Evolutionary conservation across 2,888 invertebrate genomes (phyloP).

Genomic region (Cylindroiulus punctatus): DNA sequence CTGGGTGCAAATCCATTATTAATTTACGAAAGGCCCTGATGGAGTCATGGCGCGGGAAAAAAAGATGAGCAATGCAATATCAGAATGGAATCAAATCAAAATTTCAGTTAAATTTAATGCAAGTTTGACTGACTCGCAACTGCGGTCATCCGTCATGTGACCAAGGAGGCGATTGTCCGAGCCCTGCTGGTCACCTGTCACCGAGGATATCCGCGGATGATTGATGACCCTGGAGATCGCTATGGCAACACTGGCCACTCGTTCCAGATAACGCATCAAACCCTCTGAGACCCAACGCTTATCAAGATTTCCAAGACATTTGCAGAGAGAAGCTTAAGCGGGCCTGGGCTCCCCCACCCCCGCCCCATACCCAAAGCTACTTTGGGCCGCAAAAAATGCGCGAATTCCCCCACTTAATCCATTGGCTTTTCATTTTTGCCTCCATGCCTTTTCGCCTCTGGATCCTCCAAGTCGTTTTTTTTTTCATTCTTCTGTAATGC

Average conservation of each 20-base stretch:
- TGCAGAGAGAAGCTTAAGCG: conserved; percentile 47
- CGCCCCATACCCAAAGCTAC: conserved; percentile 40
- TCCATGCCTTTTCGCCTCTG: background rate
- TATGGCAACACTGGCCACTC: conserved; percentile 51
- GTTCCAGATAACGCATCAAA: conserved; percentile 53
- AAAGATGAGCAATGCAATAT: conserved; percentile 19
- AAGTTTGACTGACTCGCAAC: conserved; percentile 37
- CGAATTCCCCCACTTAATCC: conserved; percentile 52
- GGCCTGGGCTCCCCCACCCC: background rate
- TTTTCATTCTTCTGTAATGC: background rate
- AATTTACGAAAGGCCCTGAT: conserved; percentile 6
- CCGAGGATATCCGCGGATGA: conserved; percentile 54
- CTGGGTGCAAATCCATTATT: conserved; percentile 22
- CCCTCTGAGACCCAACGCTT: conserved; percentile 51
- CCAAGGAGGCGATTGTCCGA: conserved; percentile 48
- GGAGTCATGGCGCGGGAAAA: background rate
- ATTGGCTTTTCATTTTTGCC: conserved; percentile 51
- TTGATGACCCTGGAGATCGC: conserved; percentile 55
- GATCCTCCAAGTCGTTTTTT: background rate
- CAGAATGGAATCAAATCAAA: conserved; percentile 42
- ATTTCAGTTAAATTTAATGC: conserved; percentile 42
- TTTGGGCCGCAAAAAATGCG: conserved; percentile 47
- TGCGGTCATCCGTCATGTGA: conserved; percentile 39
- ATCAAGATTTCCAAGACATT: conserved; percentile 47
- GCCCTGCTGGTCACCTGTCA: conserved; percentile 47